A percentile compares a stretch with the other conserved stretches of the same genome.
phyloP scores from a whole-genome alignment of 2,797 vertebrate genomes.

The Selene dorsalis region DNA sequence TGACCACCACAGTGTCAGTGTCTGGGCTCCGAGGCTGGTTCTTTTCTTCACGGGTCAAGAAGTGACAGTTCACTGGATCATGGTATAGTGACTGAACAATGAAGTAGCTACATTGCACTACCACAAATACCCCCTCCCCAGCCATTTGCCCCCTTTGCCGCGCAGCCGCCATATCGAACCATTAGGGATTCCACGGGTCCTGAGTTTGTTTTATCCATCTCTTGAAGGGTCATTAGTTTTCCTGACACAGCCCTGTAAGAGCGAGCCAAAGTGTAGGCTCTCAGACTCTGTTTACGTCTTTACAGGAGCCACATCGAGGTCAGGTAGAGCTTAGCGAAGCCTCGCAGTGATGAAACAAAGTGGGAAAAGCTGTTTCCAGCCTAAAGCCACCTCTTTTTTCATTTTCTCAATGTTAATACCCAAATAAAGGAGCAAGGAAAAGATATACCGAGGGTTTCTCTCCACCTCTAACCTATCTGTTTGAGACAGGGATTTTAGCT shows the following conservation, averaged over 20 bases:
- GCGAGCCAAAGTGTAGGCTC: conserved; percentile 38
- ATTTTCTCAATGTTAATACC: conserved; percentile 61
- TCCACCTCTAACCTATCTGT: conserved; percentile 68
- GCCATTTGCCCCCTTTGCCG: conserved; percentile 14
- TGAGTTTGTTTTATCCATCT: conserved; percentile 28
- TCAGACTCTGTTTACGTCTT: conserved; percentile 40
- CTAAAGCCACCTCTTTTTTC: conserved; percentile 44
- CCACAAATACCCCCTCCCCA: conserved; percentile 50
- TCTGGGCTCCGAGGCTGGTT: conserved; percentile 35
- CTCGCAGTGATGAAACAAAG: conserved; percentile 58
- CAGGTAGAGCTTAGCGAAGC: conserved; percentile 52
- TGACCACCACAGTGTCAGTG: conserved; percentile 27
- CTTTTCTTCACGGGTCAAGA: conserved; percentile 35
- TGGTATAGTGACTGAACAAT: conserved; percentile 65
- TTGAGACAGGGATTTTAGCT: conserved; percentile 64
- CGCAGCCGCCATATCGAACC: conserved; percentile 24
- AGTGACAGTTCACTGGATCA: conserved; percentile 49
- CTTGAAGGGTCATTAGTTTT: conserved; percentile 21
- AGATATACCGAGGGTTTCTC: conserved; percentile 51
- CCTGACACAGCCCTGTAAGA: conserved; percentile 19
- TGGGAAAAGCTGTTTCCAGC: conserved; percentile 60
- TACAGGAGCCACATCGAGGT: conserved; percentile 58
- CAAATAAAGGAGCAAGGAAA: conserved; percentile 54
- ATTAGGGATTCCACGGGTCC: conserved; percentile 1
- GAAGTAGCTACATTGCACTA: conserved; percentile 78